phyloP scores from a whole-genome alignment of 2,888 invertebrate genomes.

The Lycocerus yunnanus region DNA sequence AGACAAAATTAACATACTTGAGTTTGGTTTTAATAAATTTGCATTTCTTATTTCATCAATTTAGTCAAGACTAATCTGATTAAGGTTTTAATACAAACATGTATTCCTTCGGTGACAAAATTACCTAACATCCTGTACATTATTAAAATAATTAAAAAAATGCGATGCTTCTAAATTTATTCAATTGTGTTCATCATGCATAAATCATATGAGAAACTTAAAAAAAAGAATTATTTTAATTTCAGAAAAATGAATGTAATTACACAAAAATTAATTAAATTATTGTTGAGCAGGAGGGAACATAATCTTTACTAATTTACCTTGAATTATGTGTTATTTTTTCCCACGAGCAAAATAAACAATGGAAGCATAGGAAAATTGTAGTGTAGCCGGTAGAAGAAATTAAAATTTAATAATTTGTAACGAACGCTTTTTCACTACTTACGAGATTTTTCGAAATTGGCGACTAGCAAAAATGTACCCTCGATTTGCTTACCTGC shows the following conservation, averaged over 20 bases:
- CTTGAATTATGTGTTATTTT: not conserved
- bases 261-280: not conserved
- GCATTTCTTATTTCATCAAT: not conserved
- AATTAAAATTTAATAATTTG: not conserved
- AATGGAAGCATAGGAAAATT: not conserved
- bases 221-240: not conserved
- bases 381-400: not conserved
- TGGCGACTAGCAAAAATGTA: not conserved
- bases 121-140: not conserved
- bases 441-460: not conserved
- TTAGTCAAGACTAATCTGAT: not conserved
- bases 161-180: not conserved
- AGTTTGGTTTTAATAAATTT: not conserved
- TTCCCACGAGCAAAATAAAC: not conserved
- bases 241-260: not conserved
- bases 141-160: not conserved
- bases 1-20: not conserved
- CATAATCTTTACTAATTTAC: not conserved
- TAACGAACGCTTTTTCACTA: not conserved
- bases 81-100: not conserved
- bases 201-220: not conserved
- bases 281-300: not conserved
- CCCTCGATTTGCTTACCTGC: not conserved
- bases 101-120: not conserved
- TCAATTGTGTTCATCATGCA: not conserved